phyloP scores from a whole-genome alignment of 35 echinoderm and acorn worm genomes.

The Nesometra sesokonis region DNA sequence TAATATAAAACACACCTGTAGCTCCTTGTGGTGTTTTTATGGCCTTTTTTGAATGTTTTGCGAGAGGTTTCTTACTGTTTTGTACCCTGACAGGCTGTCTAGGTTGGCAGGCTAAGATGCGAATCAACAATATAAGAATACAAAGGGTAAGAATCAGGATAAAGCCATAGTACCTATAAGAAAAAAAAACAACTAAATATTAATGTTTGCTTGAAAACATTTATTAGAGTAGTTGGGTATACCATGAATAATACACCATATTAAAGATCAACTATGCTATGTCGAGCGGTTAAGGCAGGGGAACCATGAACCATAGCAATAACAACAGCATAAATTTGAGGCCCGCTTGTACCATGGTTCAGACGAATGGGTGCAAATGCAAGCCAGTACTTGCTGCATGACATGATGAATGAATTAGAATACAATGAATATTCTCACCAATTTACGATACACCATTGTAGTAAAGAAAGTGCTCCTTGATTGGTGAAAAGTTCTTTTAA shows the following conservation, averaged over 20 bases:
- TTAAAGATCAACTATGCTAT: too few species aligned
- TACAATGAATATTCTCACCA: background rate
- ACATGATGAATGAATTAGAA: too few species aligned
- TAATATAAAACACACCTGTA: background rate
- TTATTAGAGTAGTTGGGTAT: too few species aligned
- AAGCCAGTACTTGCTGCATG: too few species aligned
- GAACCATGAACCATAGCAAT: too few species aligned
- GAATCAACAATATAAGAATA: background rate
- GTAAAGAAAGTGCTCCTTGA: background rate
- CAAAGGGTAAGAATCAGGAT: background rate
- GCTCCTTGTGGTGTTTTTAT: background rate
- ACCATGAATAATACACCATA: too few species aligned
- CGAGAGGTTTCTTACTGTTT: background rate
- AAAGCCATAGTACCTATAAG: background rate
- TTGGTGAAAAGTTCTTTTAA: conserved; percentile 32
- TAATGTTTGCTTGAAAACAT: too few species aligned
- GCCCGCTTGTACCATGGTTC: too few species aligned
- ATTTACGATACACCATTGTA: background rate
- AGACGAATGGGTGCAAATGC: too few species aligned
- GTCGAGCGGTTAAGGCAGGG: too few species aligned
- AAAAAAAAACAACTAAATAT: background rate
- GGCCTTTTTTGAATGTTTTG: background rate
- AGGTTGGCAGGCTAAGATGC: background rate
- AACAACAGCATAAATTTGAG: too few species aligned
- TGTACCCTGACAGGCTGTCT: background rate